Conservation (phyloP, 2,888 invertebrate species). For the Megalurothrips usitatus region DNA sequence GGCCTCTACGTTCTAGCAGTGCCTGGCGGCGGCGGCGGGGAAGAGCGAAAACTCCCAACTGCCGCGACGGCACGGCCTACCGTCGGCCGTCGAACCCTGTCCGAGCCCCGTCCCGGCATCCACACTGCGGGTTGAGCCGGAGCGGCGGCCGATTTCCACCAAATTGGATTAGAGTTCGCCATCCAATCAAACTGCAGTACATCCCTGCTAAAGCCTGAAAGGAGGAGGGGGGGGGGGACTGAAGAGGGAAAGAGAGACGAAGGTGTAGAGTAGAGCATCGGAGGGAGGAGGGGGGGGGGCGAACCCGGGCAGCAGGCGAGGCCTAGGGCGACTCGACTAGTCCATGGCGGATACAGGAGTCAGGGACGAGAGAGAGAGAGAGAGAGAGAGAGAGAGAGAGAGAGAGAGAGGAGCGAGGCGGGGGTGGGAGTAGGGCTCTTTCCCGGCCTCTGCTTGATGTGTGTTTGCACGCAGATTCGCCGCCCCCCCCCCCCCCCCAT, state of each 20-base stretch:
- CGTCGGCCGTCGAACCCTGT: too few species aligned
- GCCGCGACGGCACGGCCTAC: too few species aligned
- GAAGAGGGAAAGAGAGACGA: background rate
- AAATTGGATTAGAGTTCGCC: slow-evolving; percentile 23
- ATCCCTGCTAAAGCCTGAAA: background rate
- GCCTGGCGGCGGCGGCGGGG: too few species aligned
- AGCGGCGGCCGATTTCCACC: slow-evolving; percentile 26
- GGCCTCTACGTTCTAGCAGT: too few species aligned
- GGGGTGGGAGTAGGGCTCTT: background rate
- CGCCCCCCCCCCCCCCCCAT: background rate
- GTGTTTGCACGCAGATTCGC: background rate
- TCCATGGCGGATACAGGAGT: background rate
- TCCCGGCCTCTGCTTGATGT: too few species aligned
- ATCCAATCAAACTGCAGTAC: slow-evolving; percentile 26
- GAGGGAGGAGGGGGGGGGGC: background rate
- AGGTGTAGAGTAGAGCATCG: too few species aligned
- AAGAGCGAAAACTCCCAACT: too few species aligned
- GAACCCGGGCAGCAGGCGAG: background rate
- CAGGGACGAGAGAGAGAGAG: background rate
- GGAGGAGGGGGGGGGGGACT: background rate
- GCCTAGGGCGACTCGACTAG: background rate
- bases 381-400: background rate
- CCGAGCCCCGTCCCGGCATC: background rate
- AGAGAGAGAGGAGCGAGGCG: background rate
- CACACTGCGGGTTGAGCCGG: background rate